A percentile compares a stretch with the other conserved stretches of the same genome.
phyloP scores from a whole-genome alignment of 1,140 invertebrate genomes.

The Aricia agestis region DNA sequence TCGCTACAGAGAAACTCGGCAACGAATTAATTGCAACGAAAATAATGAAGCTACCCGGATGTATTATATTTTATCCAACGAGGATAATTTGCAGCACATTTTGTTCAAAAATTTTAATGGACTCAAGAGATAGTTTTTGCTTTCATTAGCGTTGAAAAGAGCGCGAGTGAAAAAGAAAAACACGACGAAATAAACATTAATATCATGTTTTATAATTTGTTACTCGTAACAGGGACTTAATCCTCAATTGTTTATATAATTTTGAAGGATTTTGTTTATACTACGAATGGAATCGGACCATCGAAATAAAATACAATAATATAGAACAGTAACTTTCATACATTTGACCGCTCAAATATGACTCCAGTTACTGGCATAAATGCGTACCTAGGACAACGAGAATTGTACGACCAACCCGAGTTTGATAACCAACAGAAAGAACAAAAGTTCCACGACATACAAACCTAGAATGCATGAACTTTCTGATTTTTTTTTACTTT shows the following conservation, averaged over 20 bases:
- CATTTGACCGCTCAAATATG: too few species aligned
- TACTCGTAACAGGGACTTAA: not conserved
- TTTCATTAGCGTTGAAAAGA: not conserved
- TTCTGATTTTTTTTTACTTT: too few species aligned
- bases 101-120: constrained; percentile 4
- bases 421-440: too few species aligned
- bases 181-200: not conserved
- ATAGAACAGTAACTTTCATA: too few species aligned
- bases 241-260: not conserved
- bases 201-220: not conserved
- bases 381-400: too few species aligned
- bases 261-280: not conserved
- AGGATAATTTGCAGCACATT: not conserved
- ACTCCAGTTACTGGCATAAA: too few species aligned
- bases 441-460: too few species aligned
- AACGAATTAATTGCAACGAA: not conserved
- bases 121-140: constrained; percentile 6
- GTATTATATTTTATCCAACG: not conserved
- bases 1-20: not conserved
- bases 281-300: not conserved
- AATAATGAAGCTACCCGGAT: not conserved
- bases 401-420: too few species aligned
- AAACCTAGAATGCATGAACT: too few species aligned
- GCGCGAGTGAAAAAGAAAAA: not conserved
- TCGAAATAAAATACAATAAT: too few species aligned